These are phyloP conservation scores for Cydia amplana DNA, from an alignment of 1,140 invertebrate genomes.

Conservation along the genomic window DNA sequence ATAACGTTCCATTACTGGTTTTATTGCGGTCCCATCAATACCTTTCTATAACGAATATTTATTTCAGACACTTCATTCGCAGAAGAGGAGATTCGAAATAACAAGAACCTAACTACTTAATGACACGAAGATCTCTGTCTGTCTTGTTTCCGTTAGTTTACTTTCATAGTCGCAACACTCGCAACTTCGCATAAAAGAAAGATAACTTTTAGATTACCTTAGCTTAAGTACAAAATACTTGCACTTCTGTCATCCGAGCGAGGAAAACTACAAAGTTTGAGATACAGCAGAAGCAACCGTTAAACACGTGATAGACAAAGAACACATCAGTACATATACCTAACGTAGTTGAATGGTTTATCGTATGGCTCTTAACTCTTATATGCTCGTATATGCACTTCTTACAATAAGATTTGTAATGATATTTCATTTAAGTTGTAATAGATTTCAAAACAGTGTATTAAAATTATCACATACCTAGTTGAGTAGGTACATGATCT, in stretches of 20 bases:
- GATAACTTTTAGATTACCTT: not conserved
- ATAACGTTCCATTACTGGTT: conserved; percentile 18
- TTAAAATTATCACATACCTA: too few relatives aligned
- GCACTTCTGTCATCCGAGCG: not conserved
- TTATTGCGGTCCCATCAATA: conserved; percentile 23
- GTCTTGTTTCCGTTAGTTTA: not conserved
- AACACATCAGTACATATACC: not conserved
- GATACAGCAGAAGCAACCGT: not conserved
- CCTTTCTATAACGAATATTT: not conserved
- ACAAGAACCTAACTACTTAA: not conserved
- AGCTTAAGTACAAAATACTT: conserved; percentile 16
- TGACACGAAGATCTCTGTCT: not conserved
- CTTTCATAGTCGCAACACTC: not conserved
- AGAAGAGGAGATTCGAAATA: not conserved
- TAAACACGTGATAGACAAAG: not conserved
- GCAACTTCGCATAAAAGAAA: not conserved
- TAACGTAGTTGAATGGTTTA: too few relatives aligned
- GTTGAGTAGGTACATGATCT: too few relatives aligned
- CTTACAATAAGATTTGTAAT: too few relatives aligned
- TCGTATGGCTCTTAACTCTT: too few relatives aligned
- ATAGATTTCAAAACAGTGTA: too few relatives aligned
- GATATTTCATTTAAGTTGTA: too few relatives aligned
- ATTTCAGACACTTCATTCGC: not conserved
- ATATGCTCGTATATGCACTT: too few relatives aligned
- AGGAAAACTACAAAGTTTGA: not conserved